These are phyloP conservation scores for Lasioglossum vierecki DNA, from an alignment of 2,888 invertebrate genomes.

Conservation along the genomic window DNA sequence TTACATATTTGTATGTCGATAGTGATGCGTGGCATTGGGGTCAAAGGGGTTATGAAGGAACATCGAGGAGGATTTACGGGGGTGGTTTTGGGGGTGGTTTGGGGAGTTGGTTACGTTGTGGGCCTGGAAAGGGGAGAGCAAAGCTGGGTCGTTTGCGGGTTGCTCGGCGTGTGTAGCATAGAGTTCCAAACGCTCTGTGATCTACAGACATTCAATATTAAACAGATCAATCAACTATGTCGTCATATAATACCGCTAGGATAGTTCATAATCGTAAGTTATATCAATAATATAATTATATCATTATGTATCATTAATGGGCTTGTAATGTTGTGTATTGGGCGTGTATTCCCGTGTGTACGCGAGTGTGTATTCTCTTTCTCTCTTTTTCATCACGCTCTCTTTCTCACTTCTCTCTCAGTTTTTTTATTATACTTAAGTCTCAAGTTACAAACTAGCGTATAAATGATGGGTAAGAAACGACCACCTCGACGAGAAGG, in stretches of 20 bases:
- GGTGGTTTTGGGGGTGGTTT: conserved; percentile 59
- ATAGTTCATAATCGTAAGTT: conserved; percentile 83
- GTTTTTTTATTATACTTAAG: conserved; percentile 73
- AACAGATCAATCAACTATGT: conserved; percentile 84
- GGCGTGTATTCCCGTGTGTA: conserved; percentile 69
- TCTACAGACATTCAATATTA: conserved; percentile 84
- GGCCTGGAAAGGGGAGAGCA: conserved; percentile 6
- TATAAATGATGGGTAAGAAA: conserved; percentile 84
- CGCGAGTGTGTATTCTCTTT: conserved; percentile 55
- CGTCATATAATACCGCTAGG: conserved; percentile 83
- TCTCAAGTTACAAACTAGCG: conserved; percentile 82
- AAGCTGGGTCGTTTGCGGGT: conserved; percentile 60
- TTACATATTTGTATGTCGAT: conserved; percentile 44
- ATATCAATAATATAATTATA: conserved; percentile 84
- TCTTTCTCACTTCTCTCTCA: conserved; percentile 4
- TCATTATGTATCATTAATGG: conserved; percentile 82
- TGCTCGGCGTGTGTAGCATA: conserved; percentile 82
- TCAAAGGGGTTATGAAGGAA: conserved; percentile 23
- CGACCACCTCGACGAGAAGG: conserved; percentile 79
- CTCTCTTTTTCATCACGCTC: conserved; percentile 70
- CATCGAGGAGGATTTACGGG: conserved; percentile 34
- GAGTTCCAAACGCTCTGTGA: conserved; percentile 84
- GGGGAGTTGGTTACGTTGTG: conserved; percentile 41
- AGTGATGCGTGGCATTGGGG: conserved; percentile 45
- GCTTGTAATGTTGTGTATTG: conserved; percentile 50